Conservation (phyloP, 2,797 vertebrate genomes). For the Tiaroga cobitis region DNA sequence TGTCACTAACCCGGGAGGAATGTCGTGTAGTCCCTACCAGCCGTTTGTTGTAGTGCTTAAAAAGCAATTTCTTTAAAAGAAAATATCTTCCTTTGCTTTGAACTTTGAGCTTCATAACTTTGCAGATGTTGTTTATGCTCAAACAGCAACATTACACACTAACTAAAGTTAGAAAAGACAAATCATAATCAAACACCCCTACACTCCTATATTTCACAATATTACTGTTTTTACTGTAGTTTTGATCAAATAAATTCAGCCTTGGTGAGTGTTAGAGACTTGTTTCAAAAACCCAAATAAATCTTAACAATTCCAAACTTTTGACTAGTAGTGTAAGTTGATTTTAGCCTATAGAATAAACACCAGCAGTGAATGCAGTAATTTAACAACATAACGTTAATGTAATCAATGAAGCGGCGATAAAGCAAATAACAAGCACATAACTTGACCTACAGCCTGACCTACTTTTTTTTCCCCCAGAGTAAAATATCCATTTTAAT, state of each 20-base stretch:
- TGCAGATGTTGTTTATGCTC: too few relatives aligned
- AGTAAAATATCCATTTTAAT: constrained; percentile 5
- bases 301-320: background rate
- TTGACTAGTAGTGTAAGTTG: background rate
- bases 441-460: background rate
- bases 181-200: too few relatives aligned
- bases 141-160: too few relatives aligned
- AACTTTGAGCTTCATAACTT: too few relatives aligned
- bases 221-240: background rate
- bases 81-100: too few relatives aligned
- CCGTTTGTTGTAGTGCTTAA: too few relatives aligned
- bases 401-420: background rate
- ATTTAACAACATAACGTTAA: background rate
- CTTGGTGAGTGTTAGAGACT: background rate
- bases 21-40: too few relatives aligned
- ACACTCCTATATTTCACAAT: background rate
- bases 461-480: background rate
- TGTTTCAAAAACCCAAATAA: background rate
- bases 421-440: background rate
- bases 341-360: background rate
- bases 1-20: too few relatives aligned
- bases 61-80: too few relatives aligned
- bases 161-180: too few relatives aligned
- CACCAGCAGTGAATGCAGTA: background rate
- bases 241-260: background rate